Base-by-base conservation (phyloP, 2,888 invertebrate genomes). In the Halocaridina rubra region DNA sequence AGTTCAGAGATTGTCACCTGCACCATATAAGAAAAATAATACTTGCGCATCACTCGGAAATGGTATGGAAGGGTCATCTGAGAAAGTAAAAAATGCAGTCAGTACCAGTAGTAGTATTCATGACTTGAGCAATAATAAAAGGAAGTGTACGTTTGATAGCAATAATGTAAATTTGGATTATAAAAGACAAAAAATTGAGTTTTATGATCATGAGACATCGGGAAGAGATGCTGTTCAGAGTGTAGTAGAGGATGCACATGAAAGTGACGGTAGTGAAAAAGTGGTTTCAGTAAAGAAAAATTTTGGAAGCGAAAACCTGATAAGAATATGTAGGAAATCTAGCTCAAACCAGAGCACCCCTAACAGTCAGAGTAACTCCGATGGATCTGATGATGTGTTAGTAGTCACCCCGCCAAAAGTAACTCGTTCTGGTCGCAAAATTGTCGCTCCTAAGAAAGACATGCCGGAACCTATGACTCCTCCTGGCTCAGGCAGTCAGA, bases 401-500 rank as follows among this genome's bases (percentile, higher is more conserved):
- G 2, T 10, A n/a, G 30, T 33, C 22, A 82, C 86, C 13, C 85
- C 87, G 7, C 59, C 74, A 3, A 87, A 88, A 57, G 84, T 86
- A 5, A 88, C 88, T 22, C 72, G 88, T 5, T 88, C 86, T 22
- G 88, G 88, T 61, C 76, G 88, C 16, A 86, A 86, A 57, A 79
- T 88, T 71, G 86, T 88, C 5, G 77, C 88, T 33, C 88, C 88
- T 22, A 86, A 88, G 24, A 86, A 80, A 69, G 88, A 84, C 39
- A 88, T 88, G 84, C 88, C 88, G 4, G 75, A 86, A 75, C 88
- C 88, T 27, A 86, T 88, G 84, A 88, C 88, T 0, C 86, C 86
- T 16, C 85, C 86, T 61, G 79, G 79, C 22, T 29, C 30, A 22
- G 57, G 33, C 32, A 27, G n/a, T 24, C 69, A 53, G 32, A 57